Evolutionary conservation across 2,797 vertebrate genomes (phyloP), one percentile per base, ranked within the genome.

Genomic region (Acipenser oxyrinchus): DNA sequence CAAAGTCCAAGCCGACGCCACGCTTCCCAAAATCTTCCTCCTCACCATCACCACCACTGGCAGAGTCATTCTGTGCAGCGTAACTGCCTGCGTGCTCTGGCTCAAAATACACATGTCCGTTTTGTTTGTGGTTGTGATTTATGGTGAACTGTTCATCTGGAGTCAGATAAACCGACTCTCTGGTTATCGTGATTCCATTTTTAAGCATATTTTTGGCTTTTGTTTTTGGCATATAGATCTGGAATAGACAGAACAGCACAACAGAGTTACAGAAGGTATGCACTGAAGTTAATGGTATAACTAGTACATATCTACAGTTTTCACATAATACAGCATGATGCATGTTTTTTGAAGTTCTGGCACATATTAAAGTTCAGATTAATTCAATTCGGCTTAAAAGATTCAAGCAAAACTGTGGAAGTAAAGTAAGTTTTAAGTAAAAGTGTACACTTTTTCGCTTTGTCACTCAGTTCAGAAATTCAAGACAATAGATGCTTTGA

Each of bases 1-100:
- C 89, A 12, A 92, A 89, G 81, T 92, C 90, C 74, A 91, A 78
- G 62, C 90, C 88, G 49, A 90, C 84, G 0, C 90, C 90, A 0
- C 90, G 86, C 11, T 82, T 87, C 62, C 87, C 85, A 1, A 64
- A 81, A 11, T 71, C 82, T 0, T 73, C 73, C 18, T 63, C 62
- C 9, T 18, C 48, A 8, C 9, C 15, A 8, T 62, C 60, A 10
- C 9, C 10, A 7, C 60, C 18, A 7, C 8, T 48, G 62, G 77
- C 53, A 0, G 75, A 75, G 65, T 78, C 71, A 7, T 83, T 85
- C 69, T 81, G 79, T 69, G 68, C 4, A 23, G 79, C 58, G 70
- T 71, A 77, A 74, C 72, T 77, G 66, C 84, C 81, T 6, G 69
- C 73, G 9, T 48, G 3, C 11, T 84, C 81, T 64, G 76, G 77